These are phyloP conservation scores for Leucoraja erinaceus DNA, from an alignment of 2,113 vertebrate genomes.

Conservation along the genomic window DNA sequence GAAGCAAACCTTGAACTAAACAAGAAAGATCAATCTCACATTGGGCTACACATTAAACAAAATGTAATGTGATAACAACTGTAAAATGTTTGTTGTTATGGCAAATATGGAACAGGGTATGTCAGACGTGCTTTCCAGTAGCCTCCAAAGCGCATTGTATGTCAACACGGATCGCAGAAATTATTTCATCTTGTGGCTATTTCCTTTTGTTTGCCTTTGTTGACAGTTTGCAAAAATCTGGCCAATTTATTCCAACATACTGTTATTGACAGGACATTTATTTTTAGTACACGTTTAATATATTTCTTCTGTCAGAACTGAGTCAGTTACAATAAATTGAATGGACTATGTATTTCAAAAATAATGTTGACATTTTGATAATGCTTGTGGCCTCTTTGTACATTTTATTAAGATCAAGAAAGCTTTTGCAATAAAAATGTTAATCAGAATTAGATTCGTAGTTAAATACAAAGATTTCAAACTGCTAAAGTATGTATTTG, in stretches of 20 bases:
- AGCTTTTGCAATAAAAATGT: background rate
- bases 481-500: background rate
- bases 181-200: background rate
- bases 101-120: background rate
- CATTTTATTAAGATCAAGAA: conserved; percentile 2
- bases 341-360: background rate
- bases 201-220: background rate
- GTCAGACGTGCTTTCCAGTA: background rate
- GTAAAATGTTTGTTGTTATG: background rate
- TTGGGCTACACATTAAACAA: background rate
- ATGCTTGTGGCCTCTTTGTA: conserved; percentile 12
- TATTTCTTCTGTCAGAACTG: background rate
- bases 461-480: background rate
- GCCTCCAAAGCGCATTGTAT: background rate
- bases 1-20: too few relatives aligned
- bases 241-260: background rate
- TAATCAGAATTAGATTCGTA: background rate
- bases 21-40: too few relatives aligned
- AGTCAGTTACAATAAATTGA: background rate
- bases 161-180: background rate
- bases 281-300: background rate
- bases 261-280: background rate
- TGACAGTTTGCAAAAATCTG: background rate
- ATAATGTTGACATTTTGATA: background rate
- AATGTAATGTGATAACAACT: background rate